A percentile compares a stretch with the other conserved stretches of the same genome.
Evolutionary conservation across 2,888 invertebrate species (phyloP).

Genomic region (Trissoscelio sp.): DNA sequence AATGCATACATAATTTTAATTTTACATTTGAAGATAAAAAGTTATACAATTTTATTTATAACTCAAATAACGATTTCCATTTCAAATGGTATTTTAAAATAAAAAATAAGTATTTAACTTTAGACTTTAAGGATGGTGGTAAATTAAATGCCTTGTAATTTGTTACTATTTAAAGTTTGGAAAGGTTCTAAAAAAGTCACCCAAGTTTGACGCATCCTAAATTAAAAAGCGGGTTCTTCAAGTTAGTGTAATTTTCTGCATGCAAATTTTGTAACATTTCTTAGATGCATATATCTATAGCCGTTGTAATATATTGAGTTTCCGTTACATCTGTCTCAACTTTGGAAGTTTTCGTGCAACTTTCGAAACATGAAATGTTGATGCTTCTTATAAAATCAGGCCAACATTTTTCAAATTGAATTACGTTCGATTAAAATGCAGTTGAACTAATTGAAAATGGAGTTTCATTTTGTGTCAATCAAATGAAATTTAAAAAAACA

Average conservation of each 20-base stretch:
- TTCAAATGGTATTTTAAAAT: too few relatives aligned
- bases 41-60: too few relatives aligned
- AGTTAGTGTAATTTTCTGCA: slow-evolving; percentile 40
- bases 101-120: too few relatives aligned
- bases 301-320: not conserved
- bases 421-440: not conserved
- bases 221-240: slow-evolving; percentile 24
- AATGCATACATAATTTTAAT: not conserved
- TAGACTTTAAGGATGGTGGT: too few relatives aligned
- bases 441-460: not conserved
- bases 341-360: slow-evolving; percentile 2
- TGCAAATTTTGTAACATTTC: slow-evolving; percentile 30
- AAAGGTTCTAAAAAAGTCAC: too few relatives aligned
- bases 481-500: not conserved
- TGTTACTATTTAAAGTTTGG: too few relatives aligned
- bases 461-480: not conserved
- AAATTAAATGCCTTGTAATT: too few relatives aligned
- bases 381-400: slow-evolving; percentile 1
- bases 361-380: not conserved
- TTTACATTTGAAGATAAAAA: too few relatives aligned
- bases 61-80: too few relatives aligned
- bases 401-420: not conserved
- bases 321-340: not conserved
- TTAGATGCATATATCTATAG: not conserved
- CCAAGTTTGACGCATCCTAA: slow-evolving; percentile 8